Conservation (phyloP, 2,113 vertebrate species). For the Dicentrarchus labrax region DNA sequence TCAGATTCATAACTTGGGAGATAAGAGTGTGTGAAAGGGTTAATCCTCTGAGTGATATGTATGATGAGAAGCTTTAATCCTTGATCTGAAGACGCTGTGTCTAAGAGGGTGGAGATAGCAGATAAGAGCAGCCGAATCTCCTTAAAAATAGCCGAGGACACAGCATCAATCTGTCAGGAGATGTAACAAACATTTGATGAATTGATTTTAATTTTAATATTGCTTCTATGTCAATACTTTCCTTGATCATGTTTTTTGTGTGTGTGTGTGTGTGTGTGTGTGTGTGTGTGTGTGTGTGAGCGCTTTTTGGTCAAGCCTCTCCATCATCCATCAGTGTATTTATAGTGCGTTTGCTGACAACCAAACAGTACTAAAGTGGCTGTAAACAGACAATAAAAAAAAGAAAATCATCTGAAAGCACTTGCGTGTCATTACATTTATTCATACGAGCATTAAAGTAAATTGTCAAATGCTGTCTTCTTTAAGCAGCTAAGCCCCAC, state of each 20-base stretch:
- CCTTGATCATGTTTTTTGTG: constrained; percentile 47
- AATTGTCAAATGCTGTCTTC: constrained; percentile 70
- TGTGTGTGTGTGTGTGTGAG: neutral
- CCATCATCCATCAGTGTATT: constrained; percentile 71
- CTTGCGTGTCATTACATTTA: constrained; percentile 73
- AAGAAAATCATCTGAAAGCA: constrained; percentile 55
- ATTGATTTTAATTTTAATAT: constrained; percentile 63
- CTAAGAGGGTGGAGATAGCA: constrained; percentile 55
- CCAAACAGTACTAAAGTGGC: constrained; percentile 51
- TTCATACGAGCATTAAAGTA: constrained; percentile 74
- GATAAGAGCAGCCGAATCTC: constrained; percentile 66
- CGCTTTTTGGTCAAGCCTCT: constrained; percentile 45
- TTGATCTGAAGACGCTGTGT: constrained; percentile 65
- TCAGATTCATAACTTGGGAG: constrained; percentile 53
- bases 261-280: neutral
- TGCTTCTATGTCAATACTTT: constrained; percentile 42
- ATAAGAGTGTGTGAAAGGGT: constrained; percentile 58
- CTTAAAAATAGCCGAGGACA: constrained; percentile 71
- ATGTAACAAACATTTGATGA: constrained; percentile 64
- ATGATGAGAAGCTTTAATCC: constrained; percentile 76
- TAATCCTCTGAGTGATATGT: constrained; percentile 78
- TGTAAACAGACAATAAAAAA: constrained; percentile 63
- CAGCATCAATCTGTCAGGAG: constrained; percentile 56
- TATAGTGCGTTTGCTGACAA: constrained; percentile 73
- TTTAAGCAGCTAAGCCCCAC: constrained; percentile 70